Evolutionary conservation across 2,888 invertebrate species (phyloP), one percentile per base, ranked within the genome.

Genomic region (Oscheius myriophilus): DNA sequence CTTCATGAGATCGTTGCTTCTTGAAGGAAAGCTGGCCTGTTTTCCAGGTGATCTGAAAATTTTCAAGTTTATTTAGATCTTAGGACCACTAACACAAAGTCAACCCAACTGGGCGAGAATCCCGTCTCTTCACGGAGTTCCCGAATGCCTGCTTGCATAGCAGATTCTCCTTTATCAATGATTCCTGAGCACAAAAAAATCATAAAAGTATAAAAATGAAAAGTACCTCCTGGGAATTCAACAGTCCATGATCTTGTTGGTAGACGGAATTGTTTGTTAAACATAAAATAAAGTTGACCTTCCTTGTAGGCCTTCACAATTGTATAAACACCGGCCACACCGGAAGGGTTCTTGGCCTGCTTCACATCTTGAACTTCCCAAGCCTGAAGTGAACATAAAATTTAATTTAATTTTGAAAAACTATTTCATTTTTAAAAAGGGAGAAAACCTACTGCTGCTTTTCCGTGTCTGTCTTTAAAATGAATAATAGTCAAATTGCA

Each of bases 201-300:
- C 12, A 16, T 42, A 25, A 53, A 55, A 39, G 4, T 25, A 39
- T 9, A 55, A 25, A n/a, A 57, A 18, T 1, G 16, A 41, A 39
- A 3, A 11, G 4, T 49, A 61, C 61, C 61, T 26, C 61, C 61
- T n/a, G 61, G 61, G 3, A 61, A 61, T 26, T 61, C 61, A 2
- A 61, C n/a, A n/a, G 61, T 61, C 61, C 61, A 61, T 18, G 61
- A 25, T 61, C 61, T 46, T n/a, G 49, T 49, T 4, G 61, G 61
- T 2, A 61, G 46, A 16, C 61, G 26, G 26, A 49, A 61, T 26
- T 61, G 61, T n/a, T 49, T 18, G 33, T 61, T 61, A 25, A 61
- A 61, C 12, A 61, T 21, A 26, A 61, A 61, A 49, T 61, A 49
- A 3, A 61, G 61, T 26, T 61, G 49, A 0, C 26, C 49, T 18